Percentiles rank a stretch among this genome's conserved stretches.
Evolutionary conservation across 2,888 invertebrate genomes (phyloP).

Genomic region (Entomobrya proxima): DNA sequence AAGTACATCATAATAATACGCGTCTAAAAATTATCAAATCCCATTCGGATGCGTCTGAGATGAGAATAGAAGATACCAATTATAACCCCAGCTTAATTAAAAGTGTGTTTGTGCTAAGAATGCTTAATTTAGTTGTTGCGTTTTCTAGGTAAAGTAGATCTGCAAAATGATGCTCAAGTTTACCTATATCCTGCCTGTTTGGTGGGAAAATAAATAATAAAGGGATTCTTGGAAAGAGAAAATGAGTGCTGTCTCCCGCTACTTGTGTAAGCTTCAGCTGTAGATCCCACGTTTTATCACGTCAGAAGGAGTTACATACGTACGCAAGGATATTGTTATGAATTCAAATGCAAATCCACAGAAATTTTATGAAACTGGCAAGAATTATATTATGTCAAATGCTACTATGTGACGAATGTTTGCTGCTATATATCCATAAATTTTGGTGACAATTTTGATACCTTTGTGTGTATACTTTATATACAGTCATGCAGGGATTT

Average conservation of each 20-base stretch:
- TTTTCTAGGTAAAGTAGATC: not conserved
- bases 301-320: not conserved
- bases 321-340: not conserved
- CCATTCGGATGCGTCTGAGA: too few species aligned
- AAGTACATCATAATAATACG: too few species aligned
- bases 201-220: slow-evolving; percentile 21
- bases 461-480: too few species aligned
- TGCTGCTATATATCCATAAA: too few species aligned
- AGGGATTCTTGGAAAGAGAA: not conserved
- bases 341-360: not conserved
- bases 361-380: not conserved
- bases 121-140: too few species aligned
- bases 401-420: too few species aligned
- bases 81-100: too few species aligned
- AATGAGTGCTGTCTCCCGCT: slow-evolving; percentile 2
- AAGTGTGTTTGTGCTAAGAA: not conserved
- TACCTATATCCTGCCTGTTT: not conserved
- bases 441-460: too few species aligned
- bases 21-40: too few species aligned
- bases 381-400: not conserved
- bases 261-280: too few species aligned
- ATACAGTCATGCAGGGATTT: too few species aligned
- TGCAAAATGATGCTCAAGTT: not conserved
- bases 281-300: not conserved
- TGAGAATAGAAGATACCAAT: too few species aligned